These are phyloP conservation scores for Noctua pronuba DNA, from an alignment of 2,888 invertebrate species.

Conservation along the genomic window DNA sequence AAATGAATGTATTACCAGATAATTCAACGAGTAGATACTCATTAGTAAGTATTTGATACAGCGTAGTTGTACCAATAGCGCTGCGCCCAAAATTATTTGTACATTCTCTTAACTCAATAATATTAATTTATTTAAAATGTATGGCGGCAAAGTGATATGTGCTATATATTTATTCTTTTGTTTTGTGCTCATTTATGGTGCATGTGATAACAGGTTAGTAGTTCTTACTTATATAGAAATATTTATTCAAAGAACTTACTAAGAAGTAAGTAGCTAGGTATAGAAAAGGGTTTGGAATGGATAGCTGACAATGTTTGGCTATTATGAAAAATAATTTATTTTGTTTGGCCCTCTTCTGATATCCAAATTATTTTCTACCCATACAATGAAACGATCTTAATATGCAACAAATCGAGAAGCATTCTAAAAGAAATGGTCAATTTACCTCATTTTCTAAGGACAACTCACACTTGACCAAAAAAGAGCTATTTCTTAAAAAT, in stretches of 20 bases:
- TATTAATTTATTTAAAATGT: conserved; percentile 53
- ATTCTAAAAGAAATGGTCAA: not conserved
- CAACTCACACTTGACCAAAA: not conserved
- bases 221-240: not conserved
- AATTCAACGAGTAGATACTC: conserved; percentile 42
- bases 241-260: conserved; percentile 24
- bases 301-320: not conserved
- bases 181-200: conserved; percentile 59
- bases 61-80: conserved; percentile 50
- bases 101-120: not conserved
- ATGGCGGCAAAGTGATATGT: conserved; percentile 56
- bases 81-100: conserved; percentile 31
- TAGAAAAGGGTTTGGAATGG: not conserved
- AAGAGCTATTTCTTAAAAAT: not conserved
- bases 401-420: not conserved
- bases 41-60: conserved; percentile 55
- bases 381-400: not conserved
- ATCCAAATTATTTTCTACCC: not conserved
- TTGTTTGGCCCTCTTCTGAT: not conserved
- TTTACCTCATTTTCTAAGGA: not conserved
- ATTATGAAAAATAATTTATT: not conserved
- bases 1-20: conserved; percentile 56
- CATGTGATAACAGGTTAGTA: conserved; percentile 70
- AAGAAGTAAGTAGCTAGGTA: not conserved
- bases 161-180: conserved; percentile 56